These are phyloP conservation scores for Eciton burchellii DNA, from an alignment of 1,140 invertebrate species.

Conservation along the genomic window DNA sequence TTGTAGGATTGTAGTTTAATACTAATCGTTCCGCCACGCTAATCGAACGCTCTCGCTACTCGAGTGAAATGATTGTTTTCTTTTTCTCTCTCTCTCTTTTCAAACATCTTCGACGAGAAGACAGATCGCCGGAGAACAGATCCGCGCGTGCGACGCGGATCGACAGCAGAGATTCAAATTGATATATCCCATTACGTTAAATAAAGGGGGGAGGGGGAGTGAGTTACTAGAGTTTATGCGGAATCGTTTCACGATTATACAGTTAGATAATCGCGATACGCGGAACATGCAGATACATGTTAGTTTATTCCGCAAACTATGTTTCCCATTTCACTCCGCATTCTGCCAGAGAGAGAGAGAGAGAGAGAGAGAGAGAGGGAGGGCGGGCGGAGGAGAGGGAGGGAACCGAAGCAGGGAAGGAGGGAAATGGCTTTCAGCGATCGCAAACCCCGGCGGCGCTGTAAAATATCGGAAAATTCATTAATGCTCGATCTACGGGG, in stretches of 20 bases:
- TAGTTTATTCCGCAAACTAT: background rate
- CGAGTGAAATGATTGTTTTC: no score
- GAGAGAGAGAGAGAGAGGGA: slow-evolving; percentile 30
- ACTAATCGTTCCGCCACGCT: no score
- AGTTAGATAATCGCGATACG: background rate
- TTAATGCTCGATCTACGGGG: slow-evolving; percentile 68
- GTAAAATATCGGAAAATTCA: slow-evolving; percentile 74
- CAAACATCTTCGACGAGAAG: no score
- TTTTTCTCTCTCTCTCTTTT: no score
- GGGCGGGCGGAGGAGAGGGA: background rate
- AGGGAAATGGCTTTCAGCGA: slow-evolving; percentile 50
- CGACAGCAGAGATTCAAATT: no score
- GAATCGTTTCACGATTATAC: background rate
- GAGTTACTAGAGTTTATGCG: no score
- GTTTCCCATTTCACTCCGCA: background rate
- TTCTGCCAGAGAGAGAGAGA: background rate
- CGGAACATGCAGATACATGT: background rate
- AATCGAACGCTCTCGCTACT: no score
- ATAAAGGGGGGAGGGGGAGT: no score
- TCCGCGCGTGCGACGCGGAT: no score
- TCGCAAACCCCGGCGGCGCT: slow-evolving; percentile 40
- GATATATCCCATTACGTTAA: no score
- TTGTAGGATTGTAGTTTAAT: no score
- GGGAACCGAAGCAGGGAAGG: background rate
- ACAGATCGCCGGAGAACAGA: no score